Base-by-base conservation (phyloP, 1,140 invertebrate species). In the Leptinotarsa lineolata region DNA sequence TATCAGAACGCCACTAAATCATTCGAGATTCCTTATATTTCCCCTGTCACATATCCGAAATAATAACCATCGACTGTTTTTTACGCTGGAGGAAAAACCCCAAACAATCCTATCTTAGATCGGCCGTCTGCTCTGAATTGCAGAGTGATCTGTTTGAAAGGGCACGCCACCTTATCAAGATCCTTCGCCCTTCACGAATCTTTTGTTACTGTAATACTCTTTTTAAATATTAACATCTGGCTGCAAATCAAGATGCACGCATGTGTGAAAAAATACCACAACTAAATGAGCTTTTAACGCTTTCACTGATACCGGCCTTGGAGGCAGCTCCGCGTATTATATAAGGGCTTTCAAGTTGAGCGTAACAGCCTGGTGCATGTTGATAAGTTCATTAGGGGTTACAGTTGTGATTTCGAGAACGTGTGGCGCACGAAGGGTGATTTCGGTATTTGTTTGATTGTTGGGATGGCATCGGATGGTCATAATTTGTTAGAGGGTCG, bases 211-310 rank as follows among this genome's bases (percentile, higher is more conserved):
- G 54, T 69, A 69, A 69, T 69, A 69, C 45, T 46, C 68, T 69
- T 69, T 69, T 69, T 69, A 69, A 69, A 69, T 69, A 69, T 69
- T 69, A 69, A 69, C 68, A 69, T 45, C 68, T 69, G 68, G 13
- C 68, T 59, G 68, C 68, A 21, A 69, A 69, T 69, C 68, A 59
- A 69, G 68, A 69, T 69, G 24, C 54, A 69, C 68, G 54, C 68
- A 69, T 69, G 68, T 69, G 68, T 69, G 68, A 69, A 69, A 69
- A 69, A 69, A 69, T 69, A 69, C 68, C 68, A 48, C 68, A 69
- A 54, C 68, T 21, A 30, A 22, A 58, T 24, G 68, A 58, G 18
- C 24, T 58, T 69, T 60, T 54, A 30, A 58, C 46, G 13, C 46
- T 54, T 54, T 54, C n/a, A 18, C 48, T 54, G 13, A 16, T 18